Base-by-base conservation (phyloP, 2,888 invertebrate species). In the Cordilura impudica region DNA sequence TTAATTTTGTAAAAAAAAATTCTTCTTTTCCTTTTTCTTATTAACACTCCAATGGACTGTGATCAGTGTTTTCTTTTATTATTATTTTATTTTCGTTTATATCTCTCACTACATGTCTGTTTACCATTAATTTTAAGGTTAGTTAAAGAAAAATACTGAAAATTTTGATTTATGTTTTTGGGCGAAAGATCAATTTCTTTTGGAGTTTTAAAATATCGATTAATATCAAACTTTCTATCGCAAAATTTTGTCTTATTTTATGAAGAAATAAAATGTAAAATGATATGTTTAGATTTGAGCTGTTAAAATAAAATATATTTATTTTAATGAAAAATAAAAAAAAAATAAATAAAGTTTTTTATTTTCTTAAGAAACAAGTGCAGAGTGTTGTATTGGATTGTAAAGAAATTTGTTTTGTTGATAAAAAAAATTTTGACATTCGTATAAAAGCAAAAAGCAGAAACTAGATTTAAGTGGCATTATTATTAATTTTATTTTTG, bases 31-130 rank as follows among this genome's bases (percentile, higher is more conserved):
- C 19, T 18, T 18, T 35, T 35, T 56, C 16, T 51, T 73, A 31
- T 69, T 75, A 66, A 65, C 78, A 78, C 69, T 81, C 77, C 78
- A 83, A 82, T 81, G 82, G 81, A 83, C 83, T 83, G 83, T 83
- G 83, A 83, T 83, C 79, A 77, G 75, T 67, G 61, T 67, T 71
- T n/a, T n/a, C n/a, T 72, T 69, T 67, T 43, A 43, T 35, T 14
- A 47, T 19, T 47, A 63, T 67, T 67, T 47, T 29, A 31, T 60
- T 49, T 51, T 4, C 49, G 19, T 43, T 21, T 43, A 19, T 76
- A 12, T 53, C 29, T 8, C 60, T 43, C 12, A 29, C 45, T 61
- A 4, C 10, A 14, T 6, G 16, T 61, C 18, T 18, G 60, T 31
- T 18, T 56, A 54, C 18, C 66, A 56, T 29, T 1, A 49, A 49